Evolutionary conservation across 2,888 invertebrate species (phyloP), one percentile per base, ranked within the genome.

Genomic region (Thereva unica): DNA sequence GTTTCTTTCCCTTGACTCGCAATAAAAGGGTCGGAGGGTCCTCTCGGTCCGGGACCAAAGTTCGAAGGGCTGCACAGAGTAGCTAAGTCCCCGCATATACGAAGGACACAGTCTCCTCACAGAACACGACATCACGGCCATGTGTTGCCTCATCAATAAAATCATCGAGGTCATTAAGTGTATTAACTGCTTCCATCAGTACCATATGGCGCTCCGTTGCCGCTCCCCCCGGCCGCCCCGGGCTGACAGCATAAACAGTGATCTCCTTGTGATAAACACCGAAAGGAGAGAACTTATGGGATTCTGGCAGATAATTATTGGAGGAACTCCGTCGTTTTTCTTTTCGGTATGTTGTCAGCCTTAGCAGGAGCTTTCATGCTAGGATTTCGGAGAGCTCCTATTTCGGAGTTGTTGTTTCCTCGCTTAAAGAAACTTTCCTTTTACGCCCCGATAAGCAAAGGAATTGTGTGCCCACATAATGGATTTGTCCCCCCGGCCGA

Each of bases 131-230:
- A 73, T 74, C 73, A 72, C 64, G 67, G 68, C 71, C 74, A 74
- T 73, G 70, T 74, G 74, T 73, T 75, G 73, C 72, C 70, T 71
- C 79, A 79, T 78, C 78, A 79, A 79, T 79, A 79, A 78, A 78
- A 78, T 78, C 78, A 78, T 78, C 77, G 79, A 78, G 78, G 76
- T 79, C 78, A 79, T 78, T 78, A 78, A 79, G 76, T 79, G 78
- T 77, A 77, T 78, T 77, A 78, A 78, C 78, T 78, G 78, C 77
- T 75, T 74, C 75, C 78, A 78, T 78, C 78, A 78, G 75, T 71
- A 76, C 74, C 77, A 77, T 74, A 76, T 76, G 77, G 77, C 74
- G 76, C 76, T 56, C 56, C 47, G 59, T 67, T 59, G 56, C 53
- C 63, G 56, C 10, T 67, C 66, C 59, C 53, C 53, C 59, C 59